Base-by-base conservation (phyloP, 2,888 invertebrate genomes). In the Calameuta filiformis region DNA sequence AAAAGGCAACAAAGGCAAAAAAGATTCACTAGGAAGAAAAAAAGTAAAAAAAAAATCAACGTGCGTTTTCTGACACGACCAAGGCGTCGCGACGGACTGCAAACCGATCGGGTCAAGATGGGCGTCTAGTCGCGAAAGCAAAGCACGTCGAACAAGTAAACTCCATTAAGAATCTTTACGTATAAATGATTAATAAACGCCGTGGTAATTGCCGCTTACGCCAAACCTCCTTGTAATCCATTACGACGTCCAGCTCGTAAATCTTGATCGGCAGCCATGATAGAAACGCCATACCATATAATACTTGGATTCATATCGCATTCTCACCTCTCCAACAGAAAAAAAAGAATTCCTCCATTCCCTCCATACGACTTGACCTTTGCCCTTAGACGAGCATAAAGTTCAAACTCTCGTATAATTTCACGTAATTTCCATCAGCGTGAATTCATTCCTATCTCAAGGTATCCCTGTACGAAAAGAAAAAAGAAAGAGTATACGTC, bases 171-270 rank as follows among this genome's bases (percentile, higher is more conserved):
- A 9, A 78, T 78, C 73, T 76, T 78, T 78, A 15, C 35, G 33
- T 12, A 71, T 31, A 56, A 76, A 33, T 76, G 76, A 76, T 78
- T 78, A 73, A 76, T 78, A 78, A 78, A 73, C 71, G 9, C 75
- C 4, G 35, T 31, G 56, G 75, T 77, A 77, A 77, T 77, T 77
- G 75, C 77, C 75, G 74, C 15, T 35, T 68, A 35, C 40, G 35
- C 75, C 69, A 73, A 35, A 23, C 77, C 75, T 71, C 35, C 34
- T 76, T 73, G 78, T 77, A 79, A 80, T 77, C 80, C 78, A 79
- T 79, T 80, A 80, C 75, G 68, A 80, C 76, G 75, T 79, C 69
- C 78, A 77, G 75, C 73, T 74, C 68, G 76, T 80, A 80, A 80
- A 80, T 80, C 76, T 73, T 76, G 80, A 80, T 80, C 78, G 68